A percentile compares a stretch with the other conserved stretches of the same genome.
Evolutionary conservation across 2,888 invertebrate species (phyloP).

Genomic region (Papilio gigon): DNA sequence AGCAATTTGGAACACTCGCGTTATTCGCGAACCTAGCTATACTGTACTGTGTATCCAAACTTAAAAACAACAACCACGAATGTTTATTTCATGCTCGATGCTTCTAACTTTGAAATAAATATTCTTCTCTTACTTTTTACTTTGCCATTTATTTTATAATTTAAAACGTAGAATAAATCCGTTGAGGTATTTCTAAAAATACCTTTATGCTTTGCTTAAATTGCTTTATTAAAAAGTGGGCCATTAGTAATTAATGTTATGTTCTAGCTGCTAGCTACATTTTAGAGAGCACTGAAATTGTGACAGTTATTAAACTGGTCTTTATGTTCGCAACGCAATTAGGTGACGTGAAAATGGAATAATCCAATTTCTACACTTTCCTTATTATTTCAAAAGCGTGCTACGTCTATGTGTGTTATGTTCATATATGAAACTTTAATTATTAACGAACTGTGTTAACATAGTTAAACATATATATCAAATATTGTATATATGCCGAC

Average conservation of each 20-base stretch:
- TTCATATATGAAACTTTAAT: too few relatives aligned
- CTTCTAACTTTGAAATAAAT: neutral
- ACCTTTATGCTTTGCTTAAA: neutral
- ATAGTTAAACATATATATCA: too few relatives aligned
- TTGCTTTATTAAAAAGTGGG: neutral
- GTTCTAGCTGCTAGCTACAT: neutral
- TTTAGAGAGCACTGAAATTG: neutral
- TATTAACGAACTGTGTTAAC: too few relatives aligned
- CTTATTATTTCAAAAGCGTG: neutral
- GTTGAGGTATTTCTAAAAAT: neutral
- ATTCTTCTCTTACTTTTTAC: neutral
- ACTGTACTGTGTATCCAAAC: neutral
- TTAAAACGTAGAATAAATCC: neutral
- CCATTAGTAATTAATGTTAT: neutral
- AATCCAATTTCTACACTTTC: neutral
- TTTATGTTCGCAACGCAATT: neutral
- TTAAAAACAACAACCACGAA: neutral
- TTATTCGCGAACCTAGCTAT: neutral
- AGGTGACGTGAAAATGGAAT: constrained; percentile 4
- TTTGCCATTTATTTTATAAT: neutral
- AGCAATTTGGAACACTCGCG: neutral
- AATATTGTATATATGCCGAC: too few relatives aligned
- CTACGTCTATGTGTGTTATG: too few relatives aligned
- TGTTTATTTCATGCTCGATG: neutral
- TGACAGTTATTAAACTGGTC: neutral